Percentiles rank a stretch among this genome's conserved stretches.
Evolutionary conservation across 2,113 vertebrate species (phyloP).

Genomic region (Dolichallabes microphthalmus): DNA sequence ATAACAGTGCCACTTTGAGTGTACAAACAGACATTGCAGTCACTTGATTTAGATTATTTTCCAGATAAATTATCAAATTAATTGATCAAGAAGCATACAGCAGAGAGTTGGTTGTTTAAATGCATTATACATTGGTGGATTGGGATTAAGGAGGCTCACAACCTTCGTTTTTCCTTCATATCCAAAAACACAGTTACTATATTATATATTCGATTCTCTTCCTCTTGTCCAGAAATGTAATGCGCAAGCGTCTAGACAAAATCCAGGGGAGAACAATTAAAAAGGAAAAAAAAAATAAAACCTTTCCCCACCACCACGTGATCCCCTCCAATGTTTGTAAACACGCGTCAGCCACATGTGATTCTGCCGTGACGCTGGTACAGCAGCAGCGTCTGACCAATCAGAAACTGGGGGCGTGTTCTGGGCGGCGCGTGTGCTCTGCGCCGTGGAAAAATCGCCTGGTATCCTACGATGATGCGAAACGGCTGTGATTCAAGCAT

Average conservation of each 20-base stretch:
- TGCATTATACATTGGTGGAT: not conserved
- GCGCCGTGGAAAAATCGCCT: constrained; percentile 75
- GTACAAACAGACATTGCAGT: not conserved
- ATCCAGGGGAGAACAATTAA: constrained; percentile 12
- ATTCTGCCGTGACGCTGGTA: constrained; percentile 64
- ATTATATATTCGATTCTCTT: not conserved
- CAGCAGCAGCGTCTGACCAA: constrained; percentile 61
- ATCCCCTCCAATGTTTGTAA: constrained; percentile 78
- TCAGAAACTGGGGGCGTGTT: constrained; percentile 70
- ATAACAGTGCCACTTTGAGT: constrained; percentile 34
- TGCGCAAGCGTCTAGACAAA: not conserved
- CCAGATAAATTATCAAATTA: not conserved
- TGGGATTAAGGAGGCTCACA: not conserved
- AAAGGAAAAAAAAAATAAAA: constrained; percentile 40
- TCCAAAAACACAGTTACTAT: not conserved
- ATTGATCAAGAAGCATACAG: not conserved
- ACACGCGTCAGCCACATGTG: constrained; percentile 81
- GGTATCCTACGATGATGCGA: constrained; percentile 62
- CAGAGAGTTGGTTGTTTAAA: not conserved
- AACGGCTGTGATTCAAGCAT: constrained; percentile 51
- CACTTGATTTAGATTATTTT: not conserved
- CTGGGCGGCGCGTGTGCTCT: constrained; percentile 65
- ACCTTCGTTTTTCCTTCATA: not conserved
- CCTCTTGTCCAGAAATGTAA: not conserved
- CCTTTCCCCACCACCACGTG: constrained; percentile 66